These are phyloP conservation scores for Melieria omissa DNA, from an alignment of 2,888 invertebrate genomes.

Conservation along the genomic window DNA sequence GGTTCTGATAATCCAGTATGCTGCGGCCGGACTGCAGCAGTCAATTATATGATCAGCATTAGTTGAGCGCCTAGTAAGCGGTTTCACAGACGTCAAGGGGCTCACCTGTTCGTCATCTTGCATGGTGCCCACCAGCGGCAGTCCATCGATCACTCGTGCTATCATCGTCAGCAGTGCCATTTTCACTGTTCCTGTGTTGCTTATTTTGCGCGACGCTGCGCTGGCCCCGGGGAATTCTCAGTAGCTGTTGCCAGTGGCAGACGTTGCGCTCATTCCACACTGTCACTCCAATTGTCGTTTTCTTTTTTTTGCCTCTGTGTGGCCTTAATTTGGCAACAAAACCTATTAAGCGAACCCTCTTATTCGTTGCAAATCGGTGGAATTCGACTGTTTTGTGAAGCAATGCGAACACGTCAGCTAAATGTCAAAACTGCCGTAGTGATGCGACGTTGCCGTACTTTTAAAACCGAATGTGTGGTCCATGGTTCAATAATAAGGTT, in stretches of 20 bases:
- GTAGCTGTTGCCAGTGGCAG: constrained; percentile 11
- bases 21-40: constrained; percentile 85
- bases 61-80: too few species aligned
- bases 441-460: neutral
- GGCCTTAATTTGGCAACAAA: constrained; percentile 7
- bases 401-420: constrained; percentile 52
- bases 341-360: neutral
- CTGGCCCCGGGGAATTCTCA: constrained; percentile 16
- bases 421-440: constrained; percentile 37
- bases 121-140: constrained; percentile 95
- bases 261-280: constrained; percentile 18
- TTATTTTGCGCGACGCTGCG: neutral
- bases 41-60: too few species aligned
- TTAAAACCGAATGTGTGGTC: too few species aligned
- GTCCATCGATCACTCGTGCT: constrained; percentile 92
- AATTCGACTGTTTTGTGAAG: constrained; percentile 19
- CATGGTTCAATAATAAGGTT: too few species aligned
- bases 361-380: constrained; percentile 24
- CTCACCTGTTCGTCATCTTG: constrained; percentile 97
- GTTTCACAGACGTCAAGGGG: too few species aligned
- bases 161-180: constrained; percentile 99
- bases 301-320: neutral
- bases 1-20: constrained; percentile 97
- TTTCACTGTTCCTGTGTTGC: constrained; percentile 55
- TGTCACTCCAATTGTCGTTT: neutral